Evolutionary conservation across 2,113 vertebrate species (phyloP).

Genomic region (Rattus norvegicus): GRCr8 NC_086021.1:108033001-108033500

Average conservation of each 20-base stretch:
- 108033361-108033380: not conserved
- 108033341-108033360: not conserved
- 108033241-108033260: not conserved
- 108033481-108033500: conserved; percentile 70
- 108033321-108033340: not conserved
- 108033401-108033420: not conserved
- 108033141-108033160: not conserved
- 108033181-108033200: not conserved
- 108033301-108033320: not conserved
- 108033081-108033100: not conserved
- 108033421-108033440: not conserved
- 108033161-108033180: too few relatives aligned
- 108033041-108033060: not conserved
- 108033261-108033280: not conserved
- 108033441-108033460: conserved; percentile 8
- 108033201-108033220: not conserved
- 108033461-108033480: conserved; percentile 33
- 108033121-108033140: not conserved
- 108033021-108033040: not conserved
- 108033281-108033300: not conserved
- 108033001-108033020: not conserved
- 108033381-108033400: not conserved
- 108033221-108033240: not conserved
- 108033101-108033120: not conserved
- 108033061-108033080: not conserved